phyloP scores from a whole-genome alignment of 35 echinoderm and acorn worm genomes.

The Hemicentrotus pulcherrimus region DNA sequence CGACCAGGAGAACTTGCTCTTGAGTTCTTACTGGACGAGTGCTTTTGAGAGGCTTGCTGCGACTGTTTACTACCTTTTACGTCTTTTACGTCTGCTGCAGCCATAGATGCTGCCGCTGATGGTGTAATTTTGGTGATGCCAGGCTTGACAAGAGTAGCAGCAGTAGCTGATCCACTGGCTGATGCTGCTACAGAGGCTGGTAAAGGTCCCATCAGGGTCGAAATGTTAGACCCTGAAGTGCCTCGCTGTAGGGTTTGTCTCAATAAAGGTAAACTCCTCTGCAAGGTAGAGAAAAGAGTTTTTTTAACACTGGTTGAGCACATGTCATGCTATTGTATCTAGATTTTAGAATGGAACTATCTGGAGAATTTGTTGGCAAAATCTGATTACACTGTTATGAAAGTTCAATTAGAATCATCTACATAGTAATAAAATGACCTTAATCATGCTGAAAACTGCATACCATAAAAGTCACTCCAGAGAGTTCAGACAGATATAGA shows the following conservation, averaged over 20 bases:
- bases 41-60: slow-evolving; percentile 36
- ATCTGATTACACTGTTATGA: too few species aligned
- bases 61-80: slow-evolving; percentile 51
- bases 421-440: too few species aligned
- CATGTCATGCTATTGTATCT: too few species aligned
- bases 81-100: slow-evolving; percentile 24
- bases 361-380: too few species aligned
- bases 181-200: slow-evolving; percentile 25
- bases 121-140: slow-evolving; percentile 1
- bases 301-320: too few species aligned
- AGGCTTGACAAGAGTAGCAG: background rate
- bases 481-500: too few species aligned
- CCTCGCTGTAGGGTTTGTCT: slow-evolving; percentile 78
- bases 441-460: too few species aligned
- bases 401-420: too few species aligned
- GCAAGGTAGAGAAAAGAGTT: background rate
- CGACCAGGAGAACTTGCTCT: slow-evolving; percentile 24
- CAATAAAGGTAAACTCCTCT: slow-evolving; percentile 95
- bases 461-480: too few species aligned
- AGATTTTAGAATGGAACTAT: too few species aligned
- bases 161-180: background rate
- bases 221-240: slow-evolving; percentile 64
- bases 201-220: slow-evolving; percentile 56
- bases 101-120: slow-evolving; percentile 41
- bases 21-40: slow-evolving; percentile 13